Percentiles rank a stretch among this genome's conserved stretches.
Evolutionary conservation across 2,113 vertebrate genomes (phyloP).

Genomic region (Lasiurus borealis): DNA sequence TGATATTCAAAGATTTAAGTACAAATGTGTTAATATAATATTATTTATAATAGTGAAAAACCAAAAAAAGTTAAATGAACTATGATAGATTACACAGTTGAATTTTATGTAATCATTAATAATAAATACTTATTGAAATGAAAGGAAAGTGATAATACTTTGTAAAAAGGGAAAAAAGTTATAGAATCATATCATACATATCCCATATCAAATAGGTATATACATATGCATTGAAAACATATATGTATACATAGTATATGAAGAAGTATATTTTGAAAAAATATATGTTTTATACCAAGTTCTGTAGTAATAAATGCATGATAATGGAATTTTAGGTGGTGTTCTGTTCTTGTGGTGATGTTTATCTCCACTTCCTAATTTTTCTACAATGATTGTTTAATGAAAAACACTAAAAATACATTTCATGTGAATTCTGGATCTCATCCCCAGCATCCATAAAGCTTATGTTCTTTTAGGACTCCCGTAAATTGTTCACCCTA

Average conservation of each 20-base stretch:
- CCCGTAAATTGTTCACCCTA: background rate
- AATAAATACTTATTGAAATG: background rate
- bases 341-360: background rate
- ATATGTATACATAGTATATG: background rate
- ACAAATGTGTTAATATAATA: background rate
- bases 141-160: background rate
- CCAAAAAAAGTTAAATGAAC: background rate
- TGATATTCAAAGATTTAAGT: constrained; percentile 21
- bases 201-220: background rate
- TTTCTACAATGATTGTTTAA: background rate
- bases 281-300: background rate
- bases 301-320: background rate
- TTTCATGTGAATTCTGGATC: background rate
- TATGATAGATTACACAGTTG: background rate
- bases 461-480: background rate
- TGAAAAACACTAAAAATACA: background rate
- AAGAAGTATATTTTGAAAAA: background rate
- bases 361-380: background rate
- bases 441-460: background rate
- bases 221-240: background rate
- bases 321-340: background rate
- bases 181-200: background rate
- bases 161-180: background rate
- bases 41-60: background rate
- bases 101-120: background rate